phyloP scores from a whole-genome alignment of 2,888 invertebrate genomes.

The Oconnorella tubifera region DNA sequence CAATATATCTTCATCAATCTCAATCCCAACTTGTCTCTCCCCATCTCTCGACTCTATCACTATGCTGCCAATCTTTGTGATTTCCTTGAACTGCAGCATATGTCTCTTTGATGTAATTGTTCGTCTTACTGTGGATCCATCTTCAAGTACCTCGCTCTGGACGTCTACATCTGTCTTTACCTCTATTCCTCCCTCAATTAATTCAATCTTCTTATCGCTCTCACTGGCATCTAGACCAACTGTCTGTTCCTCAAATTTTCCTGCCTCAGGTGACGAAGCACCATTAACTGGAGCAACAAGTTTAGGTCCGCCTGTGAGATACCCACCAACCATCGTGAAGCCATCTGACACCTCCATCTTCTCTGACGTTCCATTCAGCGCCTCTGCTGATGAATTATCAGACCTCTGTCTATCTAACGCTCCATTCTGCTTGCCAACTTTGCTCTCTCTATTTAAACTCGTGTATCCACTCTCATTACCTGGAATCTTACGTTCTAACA shows the following conservation, averaged over 20 bases:
- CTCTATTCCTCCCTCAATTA: neutral
- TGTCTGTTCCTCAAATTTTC: too few species aligned
- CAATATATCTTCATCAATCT: neutral
- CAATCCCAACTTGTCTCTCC: neutral
- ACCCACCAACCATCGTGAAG: too few species aligned
- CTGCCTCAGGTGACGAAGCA: neutral
- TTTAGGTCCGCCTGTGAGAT: neutral
- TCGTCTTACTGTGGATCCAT: neutral
- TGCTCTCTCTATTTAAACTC: neutral
- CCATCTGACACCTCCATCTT: neutral
- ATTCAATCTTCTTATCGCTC: too few species aligned
- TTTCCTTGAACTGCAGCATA: neutral
- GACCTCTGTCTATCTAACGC: too few species aligned
- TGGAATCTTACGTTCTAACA: neutral
- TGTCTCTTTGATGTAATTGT: neutral
- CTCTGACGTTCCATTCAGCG: too few species aligned
- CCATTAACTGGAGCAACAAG: neutral
- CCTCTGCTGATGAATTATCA: too few species aligned
- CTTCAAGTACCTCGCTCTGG: neutral
- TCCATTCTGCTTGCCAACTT: too few species aligned
- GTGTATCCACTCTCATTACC: too few species aligned
- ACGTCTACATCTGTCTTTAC: neutral
- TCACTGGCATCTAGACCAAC: too few species aligned
- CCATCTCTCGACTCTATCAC: conserved; percentile 1
- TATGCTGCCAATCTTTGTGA: neutral